These are phyloP conservation scores for Ormyrus pomaceus DNA, from an alignment of 2,888 invertebrate genomes.

Conservation along the genomic window DNA sequence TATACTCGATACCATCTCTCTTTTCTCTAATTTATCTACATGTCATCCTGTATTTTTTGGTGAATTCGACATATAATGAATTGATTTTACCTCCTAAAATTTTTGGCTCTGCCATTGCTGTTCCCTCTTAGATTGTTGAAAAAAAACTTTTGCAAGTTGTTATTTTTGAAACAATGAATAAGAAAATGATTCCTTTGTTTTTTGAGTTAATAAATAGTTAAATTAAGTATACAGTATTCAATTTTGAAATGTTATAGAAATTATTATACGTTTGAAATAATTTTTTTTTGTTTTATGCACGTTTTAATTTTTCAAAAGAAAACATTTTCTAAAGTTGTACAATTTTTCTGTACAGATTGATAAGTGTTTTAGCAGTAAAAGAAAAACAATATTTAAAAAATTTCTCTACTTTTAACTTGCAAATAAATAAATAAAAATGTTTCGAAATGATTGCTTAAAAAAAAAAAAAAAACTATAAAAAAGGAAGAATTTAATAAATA, in stretches of 20 bases:
- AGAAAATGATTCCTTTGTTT: background rate
- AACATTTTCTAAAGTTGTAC: background rate
- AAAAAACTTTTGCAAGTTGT: slow-evolving; percentile 10
- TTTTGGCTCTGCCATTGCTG: slow-evolving; percentile 20
- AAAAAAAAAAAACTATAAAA: too few relatives aligned
- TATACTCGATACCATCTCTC: slow-evolving; percentile 26
- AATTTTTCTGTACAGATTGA: background rate
- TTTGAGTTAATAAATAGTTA: background rate
- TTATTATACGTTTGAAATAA: background rate
- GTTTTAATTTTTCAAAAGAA: background rate
- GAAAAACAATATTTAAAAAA: too few relatives aligned
- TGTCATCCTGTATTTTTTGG: slow-evolving; percentile 37
- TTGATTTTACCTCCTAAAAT: slow-evolving; percentile 18
- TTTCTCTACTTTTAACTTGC: too few relatives aligned
- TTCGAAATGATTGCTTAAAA: too few relatives aligned
- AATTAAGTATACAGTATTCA: too few relatives aligned
- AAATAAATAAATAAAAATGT: too few relatives aligned
- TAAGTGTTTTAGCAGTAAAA: too few relatives aligned
- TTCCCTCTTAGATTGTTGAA: slow-evolving; percentile 12
- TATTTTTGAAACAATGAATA: background rate
- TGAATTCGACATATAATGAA: slow-evolving; percentile 16
- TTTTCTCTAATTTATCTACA: slow-evolving; percentile 35
- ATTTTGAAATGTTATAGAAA: too few relatives aligned
- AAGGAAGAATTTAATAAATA: too few relatives aligned
- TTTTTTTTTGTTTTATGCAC: slow-evolving; percentile 21